Conservation (phyloP, 2,797 vertebrate species). For the Darevskia nairensis region DNA sequence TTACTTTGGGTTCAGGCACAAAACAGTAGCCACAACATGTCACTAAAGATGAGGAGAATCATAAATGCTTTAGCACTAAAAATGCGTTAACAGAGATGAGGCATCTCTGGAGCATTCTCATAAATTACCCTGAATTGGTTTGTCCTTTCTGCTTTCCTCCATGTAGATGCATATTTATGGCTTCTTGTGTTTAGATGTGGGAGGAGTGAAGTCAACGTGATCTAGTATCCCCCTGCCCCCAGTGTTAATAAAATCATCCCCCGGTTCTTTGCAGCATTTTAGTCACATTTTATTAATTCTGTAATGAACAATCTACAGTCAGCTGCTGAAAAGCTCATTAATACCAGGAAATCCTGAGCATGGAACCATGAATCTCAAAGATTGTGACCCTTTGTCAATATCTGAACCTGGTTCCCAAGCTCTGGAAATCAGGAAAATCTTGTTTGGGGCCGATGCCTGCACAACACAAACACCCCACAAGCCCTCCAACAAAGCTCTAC, state of each 20-base stretch:
- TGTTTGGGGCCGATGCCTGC: too few relatives aligned
- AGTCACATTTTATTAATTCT: neutral
- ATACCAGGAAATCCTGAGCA: neutral
- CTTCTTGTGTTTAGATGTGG: neutral
- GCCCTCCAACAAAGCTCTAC: too few relatives aligned
- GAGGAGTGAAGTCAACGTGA: neutral
- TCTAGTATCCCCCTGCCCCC: neutral
- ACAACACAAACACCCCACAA: too few relatives aligned
- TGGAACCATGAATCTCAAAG: neutral
- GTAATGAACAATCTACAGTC: neutral
- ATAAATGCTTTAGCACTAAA: neutral
- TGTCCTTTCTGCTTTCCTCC: constrained; percentile 4
- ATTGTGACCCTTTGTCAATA: neutral
- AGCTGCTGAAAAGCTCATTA: neutral
- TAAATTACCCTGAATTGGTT: neutral
- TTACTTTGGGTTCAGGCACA: constrained; percentile 6
- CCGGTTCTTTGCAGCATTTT: neutral
- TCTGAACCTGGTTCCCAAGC: too few relatives aligned
- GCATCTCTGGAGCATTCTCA: neutral
- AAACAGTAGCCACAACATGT: constrained; percentile 7
- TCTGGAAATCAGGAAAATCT: too few relatives aligned
- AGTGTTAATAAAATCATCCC: neutral
- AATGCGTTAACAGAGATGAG: neutral
- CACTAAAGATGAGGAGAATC: neutral
- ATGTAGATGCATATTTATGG: neutral